Evolutionary conservation across 2,113 vertebrate species (phyloP).

Genomic region (Panthera leo): DNA sequence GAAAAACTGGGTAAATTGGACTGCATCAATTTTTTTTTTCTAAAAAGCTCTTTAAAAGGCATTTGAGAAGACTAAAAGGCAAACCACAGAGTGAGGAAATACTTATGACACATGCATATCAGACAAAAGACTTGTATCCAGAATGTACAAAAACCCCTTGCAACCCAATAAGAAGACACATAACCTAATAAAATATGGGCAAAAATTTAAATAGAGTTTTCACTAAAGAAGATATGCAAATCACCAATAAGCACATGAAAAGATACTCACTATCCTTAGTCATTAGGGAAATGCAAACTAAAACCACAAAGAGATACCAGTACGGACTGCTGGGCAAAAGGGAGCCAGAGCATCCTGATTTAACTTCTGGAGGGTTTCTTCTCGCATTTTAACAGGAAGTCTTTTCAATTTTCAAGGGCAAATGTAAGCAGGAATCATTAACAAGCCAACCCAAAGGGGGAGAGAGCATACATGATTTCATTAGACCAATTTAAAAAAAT

Average conservation of each 20-base stretch:
- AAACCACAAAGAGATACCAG: slow-evolving; percentile 39
- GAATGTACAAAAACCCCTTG: not conserved
- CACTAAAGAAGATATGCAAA: slow-evolving; percentile 63
- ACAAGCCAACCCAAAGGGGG: not conserved
- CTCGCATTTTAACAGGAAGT: slow-evolving; percentile 37
- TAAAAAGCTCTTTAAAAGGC: not conserved
- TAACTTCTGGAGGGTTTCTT: slow-evolving; percentile 12
- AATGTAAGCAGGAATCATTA: slow-evolving; percentile 62
- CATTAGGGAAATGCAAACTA: slow-evolving; percentile 52
- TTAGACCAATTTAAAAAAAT: slow-evolving; percentile 75
- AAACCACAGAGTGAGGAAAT: not conserved
- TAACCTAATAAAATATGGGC: slow-evolving; percentile 23
- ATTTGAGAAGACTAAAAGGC: slow-evolving; percentile 7
- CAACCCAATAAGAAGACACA: not conserved
- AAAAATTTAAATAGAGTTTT: slow-evolving; percentile 47
- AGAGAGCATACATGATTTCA: slow-evolving; percentile 60
- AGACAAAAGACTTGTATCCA: not conserved
- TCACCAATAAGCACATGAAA: slow-evolving; percentile 51
- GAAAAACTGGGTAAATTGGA: not conserved
- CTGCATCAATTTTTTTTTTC: not conserved
- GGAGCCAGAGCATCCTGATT: not conserved
- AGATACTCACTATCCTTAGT: slow-evolving; percentile 14
- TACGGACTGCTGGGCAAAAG: not conserved
- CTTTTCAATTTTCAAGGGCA: slow-evolving; percentile 59
- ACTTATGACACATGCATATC: not conserved